Evolutionary conservation across 1,140 invertebrate species (phyloP), one percentile per base, ranked within the genome.

Genomic region (Drosophila azteca): DNA sequence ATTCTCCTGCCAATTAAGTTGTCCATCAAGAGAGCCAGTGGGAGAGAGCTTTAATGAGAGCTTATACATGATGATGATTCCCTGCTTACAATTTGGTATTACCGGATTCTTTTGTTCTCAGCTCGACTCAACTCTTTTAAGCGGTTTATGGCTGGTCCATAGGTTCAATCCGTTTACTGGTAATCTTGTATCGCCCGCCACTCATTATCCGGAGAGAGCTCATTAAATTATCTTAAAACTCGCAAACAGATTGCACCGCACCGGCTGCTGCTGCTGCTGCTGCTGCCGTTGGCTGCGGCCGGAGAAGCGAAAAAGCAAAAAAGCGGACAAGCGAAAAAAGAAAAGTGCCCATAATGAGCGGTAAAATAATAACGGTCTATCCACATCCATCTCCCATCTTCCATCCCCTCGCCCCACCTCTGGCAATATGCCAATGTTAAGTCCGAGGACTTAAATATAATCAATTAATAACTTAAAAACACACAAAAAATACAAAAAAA

Each of bases 391-490:
- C 45, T 5, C 3, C 35, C 35, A 39, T 35, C 35, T n/a, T n/a
- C 35, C 35, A 39, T 13, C 35, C 35, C 35, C 35, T 5, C 13
- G 9, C 11, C 9, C 35, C 9, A 41, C 4, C 51, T 31, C 57
- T 63, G 74, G 49, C 82, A 88, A 87, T 87, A 87, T 79, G 82
- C 83, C 82, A 88, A 78, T 76, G 63, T 82, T 82, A 88, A 87
- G 78, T 62, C 76, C 60, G 20, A 49, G 39, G 72, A 59, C 83
- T 87, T 88, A 88, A 87, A 87, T 79, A 76, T 77, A 88, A 87
- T 88, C 82, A 87, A 87, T 87, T 88, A 87, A 87, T 87, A 88
- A 88, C 83, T 88, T 76, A 70, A 83, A 88, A 65, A 65, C 13
- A 59, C 17, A 15, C 45, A 49, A 4, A 13, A n/a, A n/a, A n/a